Evolutionary conservation across 1,140 invertebrate species (phyloP), one percentile per base, ranked within the genome.

Genomic region (Lepidostoma basale): DNA sequence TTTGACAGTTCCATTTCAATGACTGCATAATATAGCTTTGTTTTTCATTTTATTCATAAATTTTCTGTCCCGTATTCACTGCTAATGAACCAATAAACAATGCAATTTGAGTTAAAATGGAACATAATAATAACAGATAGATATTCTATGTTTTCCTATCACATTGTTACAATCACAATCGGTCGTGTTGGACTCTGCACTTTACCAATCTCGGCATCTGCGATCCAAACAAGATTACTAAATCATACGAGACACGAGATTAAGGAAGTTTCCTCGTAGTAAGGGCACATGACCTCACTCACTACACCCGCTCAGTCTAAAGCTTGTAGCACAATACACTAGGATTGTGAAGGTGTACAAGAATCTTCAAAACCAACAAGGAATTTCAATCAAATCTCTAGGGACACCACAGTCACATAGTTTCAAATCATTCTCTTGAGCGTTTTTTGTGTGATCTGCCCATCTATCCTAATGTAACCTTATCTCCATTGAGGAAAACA

Each of bases 321-420:
- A 68, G 59, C 67, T 62, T 68, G 39, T 62, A 62, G 67, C 44
- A 49, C 59, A 49, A 62, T 62, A 62, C 60, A 39, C 67, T 68
- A 68, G 54, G 36, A 62, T 68, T 68, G 67, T 62, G 59, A 62
- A 62, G 56, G 67, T 22, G 18, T 45, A 10, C 10, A 44, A 30
- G 9, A 42, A 36, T 8, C 8, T 6, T 33, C 6, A 16, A 12
- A n/a, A n/a, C n/a, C n/a, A n/a, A n/a, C n/a, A n/a, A n/a, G n/a
- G n/a, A n/a, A n/a, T n/a, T n/a, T n/a, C n/a, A n/a, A n/a, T n/a
- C n/a, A n/a, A n/a, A n/a, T n/a, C n/a, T n/a, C n/a, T n/a, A n/a
- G n/a, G n/a, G n/a, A n/a, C n/a, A n/a, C n/a, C n/a, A n/a, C n/a
- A n/a, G n/a, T n/a, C n/a, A n/a, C n/a, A n/a, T n/a, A n/a, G n/a